Conservation (phyloP, 2,888 invertebrate genomes). For the Salticus scenicus region DNA sequence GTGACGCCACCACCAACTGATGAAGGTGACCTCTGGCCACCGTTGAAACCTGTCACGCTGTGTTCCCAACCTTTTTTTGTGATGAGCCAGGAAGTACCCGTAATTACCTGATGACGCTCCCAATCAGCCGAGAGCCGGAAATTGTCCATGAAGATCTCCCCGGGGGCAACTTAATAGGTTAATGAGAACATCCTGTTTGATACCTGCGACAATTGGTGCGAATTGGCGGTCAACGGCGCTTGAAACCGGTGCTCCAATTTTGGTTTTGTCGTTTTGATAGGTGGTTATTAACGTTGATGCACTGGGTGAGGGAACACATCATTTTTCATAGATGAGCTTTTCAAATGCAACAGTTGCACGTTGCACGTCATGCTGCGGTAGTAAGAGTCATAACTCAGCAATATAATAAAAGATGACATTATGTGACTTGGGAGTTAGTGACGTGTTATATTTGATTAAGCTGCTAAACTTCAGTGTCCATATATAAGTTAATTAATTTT, state of each 20-base stretch:
- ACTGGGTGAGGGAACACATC: conserved; percentile 20
- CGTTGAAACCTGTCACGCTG: conserved; percentile 53
- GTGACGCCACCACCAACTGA: conserved; percentile 41
- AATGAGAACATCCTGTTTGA: conserved; percentile 64
- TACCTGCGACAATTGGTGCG: conserved; percentile 60
- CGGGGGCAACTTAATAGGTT: conserved; percentile 58
- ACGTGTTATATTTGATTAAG: no score
- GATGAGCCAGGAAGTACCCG: conserved; percentile 43
- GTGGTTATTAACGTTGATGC: conserved; percentile 36
- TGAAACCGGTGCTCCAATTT: conserved; percentile 37
- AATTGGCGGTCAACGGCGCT: conserved; percentile 42
- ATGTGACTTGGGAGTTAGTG: no score
- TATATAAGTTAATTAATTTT: no score
- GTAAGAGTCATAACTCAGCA: no score
- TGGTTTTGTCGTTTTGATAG: conserved; percentile 51
- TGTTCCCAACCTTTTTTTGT: conserved; percentile 32
- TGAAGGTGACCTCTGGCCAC: conserved; percentile 48
- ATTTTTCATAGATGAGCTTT: conserved; percentile 32
- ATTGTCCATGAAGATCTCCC: conserved; percentile 48
- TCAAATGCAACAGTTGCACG: background rate
- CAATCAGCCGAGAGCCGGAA: conserved; percentile 54
- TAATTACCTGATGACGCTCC: conserved; percentile 67
- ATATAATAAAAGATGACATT: no score
- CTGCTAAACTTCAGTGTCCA: no score
- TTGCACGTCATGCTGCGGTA: no score